Percentiles rank a stretch among this genome's conserved stretches.
Evolutionary conservation across 2,797 vertebrate species (phyloP).

Genomic region (Neomorphus geoffroyi): DNA sequence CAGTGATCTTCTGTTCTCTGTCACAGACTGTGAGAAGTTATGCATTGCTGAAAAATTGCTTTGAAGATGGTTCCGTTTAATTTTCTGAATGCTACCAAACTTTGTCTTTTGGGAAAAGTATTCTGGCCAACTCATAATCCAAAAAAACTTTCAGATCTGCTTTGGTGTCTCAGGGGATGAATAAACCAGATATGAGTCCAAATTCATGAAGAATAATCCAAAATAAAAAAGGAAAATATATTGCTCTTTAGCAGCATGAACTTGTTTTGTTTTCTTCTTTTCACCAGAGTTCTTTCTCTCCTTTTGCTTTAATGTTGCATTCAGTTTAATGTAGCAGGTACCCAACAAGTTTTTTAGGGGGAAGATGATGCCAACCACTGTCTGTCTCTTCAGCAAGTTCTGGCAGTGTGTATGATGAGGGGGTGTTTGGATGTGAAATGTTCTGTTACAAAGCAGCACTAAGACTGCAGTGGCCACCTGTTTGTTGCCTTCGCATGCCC

Average conservation of each 20-base stretch:
- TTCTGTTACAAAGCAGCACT: not conserved
- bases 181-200: not conserved
- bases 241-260: not conserved
- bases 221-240: slow-evolving; percentile 15
- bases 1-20: not conserved
- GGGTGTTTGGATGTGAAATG: not conserved
- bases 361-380: not conserved
- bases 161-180: not conserved
- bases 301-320: not conserved
- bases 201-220: not conserved
- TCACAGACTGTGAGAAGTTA: not conserved
- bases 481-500: not conserved
- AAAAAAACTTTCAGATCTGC: not conserved
- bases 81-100: not conserved
- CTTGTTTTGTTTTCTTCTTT: not conserved
- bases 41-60: not conserved
- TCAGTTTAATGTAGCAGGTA: not conserved
- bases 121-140: not conserved
- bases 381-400: not conserved
- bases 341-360: not conserved
- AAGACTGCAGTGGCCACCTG: not conserved
- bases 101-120: not conserved
- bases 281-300: not conserved
- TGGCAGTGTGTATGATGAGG: not conserved
- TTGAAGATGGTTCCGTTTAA: not conserved